A percentile compares a stretch with the other conserved stretches of the same genome.
phyloP scores from a whole-genome alignment of 1,140 invertebrate genomes.

The Drosophila leontia region DNA sequence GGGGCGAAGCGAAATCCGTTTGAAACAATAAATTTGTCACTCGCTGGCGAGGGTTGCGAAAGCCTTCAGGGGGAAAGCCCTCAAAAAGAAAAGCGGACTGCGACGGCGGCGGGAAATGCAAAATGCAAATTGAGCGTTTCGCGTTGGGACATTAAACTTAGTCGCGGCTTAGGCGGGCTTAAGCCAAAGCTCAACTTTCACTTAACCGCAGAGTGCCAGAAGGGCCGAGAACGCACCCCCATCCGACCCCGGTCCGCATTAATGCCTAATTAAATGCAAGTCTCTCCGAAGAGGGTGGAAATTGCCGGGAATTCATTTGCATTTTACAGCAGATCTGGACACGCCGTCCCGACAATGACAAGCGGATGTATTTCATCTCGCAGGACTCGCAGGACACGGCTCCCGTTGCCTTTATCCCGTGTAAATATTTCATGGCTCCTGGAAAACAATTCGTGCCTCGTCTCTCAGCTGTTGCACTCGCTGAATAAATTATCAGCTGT shows the following conservation, averaged over 20 bases:
- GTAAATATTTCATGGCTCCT: constrained; percentile 67
- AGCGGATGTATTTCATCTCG: constrained; percentile 77
- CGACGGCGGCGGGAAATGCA: constrained; percentile 40
- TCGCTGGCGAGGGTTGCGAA: constrained; percentile 16
- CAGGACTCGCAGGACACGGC: constrained; percentile 37
- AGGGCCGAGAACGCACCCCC: constrained; percentile 28
- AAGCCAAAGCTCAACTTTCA: constrained; percentile 72
- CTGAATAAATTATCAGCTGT: constrained; percentile 80
- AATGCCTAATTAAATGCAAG: constrained; percentile 81
- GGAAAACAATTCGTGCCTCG: constrained; percentile 68
- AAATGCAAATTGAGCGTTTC: constrained; percentile 69
- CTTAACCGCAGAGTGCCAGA: constrained; percentile 67
- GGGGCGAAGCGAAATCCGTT: constrained; percentile 59
- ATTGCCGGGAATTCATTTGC: constrained; percentile 69
- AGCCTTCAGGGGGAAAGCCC: not conserved
- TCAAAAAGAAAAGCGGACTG: not conserved
- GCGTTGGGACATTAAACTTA: constrained; percentile 63
- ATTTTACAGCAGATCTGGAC: constrained; percentile 70
- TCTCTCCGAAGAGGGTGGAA: constrained; percentile 41
- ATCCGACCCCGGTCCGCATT: constrained; percentile 40
- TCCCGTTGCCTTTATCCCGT: constrained; percentile 38
- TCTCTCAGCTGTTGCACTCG: constrained; percentile 76
- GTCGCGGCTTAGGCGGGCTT: constrained; percentile 67
- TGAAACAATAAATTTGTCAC: constrained; percentile 75
- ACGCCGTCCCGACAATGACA: constrained; percentile 60